Evolutionary conservation across 2,888 invertebrate species (phyloP).

Genomic region (Coremacera marginata): DNA sequence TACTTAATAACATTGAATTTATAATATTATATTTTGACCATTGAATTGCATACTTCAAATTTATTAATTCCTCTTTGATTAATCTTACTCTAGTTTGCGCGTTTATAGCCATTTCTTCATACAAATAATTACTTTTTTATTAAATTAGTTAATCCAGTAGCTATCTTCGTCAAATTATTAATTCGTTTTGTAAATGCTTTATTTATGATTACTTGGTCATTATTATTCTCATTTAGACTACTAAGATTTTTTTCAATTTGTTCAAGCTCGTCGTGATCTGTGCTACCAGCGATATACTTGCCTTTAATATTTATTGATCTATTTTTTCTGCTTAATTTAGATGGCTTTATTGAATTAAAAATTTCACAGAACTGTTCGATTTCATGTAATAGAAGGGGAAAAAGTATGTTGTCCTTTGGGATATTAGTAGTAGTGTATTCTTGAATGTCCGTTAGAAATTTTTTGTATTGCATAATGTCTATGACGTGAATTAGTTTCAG

Average conservation of each 20-base stretch:
- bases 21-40: constrained; percentile 29
- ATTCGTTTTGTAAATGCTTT: constrained; percentile 18
- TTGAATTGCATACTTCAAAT: constrained; percentile 37
- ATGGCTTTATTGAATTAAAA: background rate
- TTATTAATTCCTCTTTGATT: constrained; percentile 22
- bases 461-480: constrained; percentile 16
- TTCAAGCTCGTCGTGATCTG: constrained; percentile 13
- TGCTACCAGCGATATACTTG: background rate
- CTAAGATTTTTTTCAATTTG: constrained; percentile 12
- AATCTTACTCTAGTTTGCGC: constrained; percentile 34
- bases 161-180: too few relatives aligned
- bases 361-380: constrained; percentile 2
- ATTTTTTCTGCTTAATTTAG: too few relatives aligned
- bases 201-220: constrained; percentile 15
- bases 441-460: constrained; percentile 1
- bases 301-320: too few relatives aligned
- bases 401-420: background rate
- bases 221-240: constrained; percentile 16
- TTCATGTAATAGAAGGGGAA: constrained; percentile 16
- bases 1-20: constrained; percentile 35
- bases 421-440: background rate
- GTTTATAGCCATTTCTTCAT: constrained; percentile 21
- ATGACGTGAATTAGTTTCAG: constrained; percentile 25
- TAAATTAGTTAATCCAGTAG: too few relatives aligned
- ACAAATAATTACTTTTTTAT: constrained; percentile 21